Conservation (phyloP, 2,888 invertebrate genomes). For the Eulithis testata region DNA sequence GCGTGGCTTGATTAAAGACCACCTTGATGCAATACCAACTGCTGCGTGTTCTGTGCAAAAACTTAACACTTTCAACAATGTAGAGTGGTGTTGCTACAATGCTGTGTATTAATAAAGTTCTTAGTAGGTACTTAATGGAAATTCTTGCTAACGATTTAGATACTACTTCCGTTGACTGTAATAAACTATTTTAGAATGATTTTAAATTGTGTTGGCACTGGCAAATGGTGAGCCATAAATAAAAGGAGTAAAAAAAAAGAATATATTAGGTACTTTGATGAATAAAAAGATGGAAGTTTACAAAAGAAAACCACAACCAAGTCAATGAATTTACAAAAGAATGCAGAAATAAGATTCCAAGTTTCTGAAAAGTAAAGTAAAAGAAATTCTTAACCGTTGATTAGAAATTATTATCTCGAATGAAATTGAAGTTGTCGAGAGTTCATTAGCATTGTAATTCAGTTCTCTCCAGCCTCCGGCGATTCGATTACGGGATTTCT, state of each 20-base stretch:
- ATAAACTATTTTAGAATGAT: no score
- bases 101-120: background rate
- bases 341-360: background rate
- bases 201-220: no score
- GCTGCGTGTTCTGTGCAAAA: conserved; percentile 6
- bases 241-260: no score
- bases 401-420: conserved; percentile 52
- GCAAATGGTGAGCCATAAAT: no score
- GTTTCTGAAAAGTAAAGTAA: conserved; percentile 2
- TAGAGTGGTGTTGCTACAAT: background rate
- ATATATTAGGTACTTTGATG: no score
- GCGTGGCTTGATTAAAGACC: conserved; percentile 29
- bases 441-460: conserved; percentile 69
- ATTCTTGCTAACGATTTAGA: no score
- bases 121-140: no score
- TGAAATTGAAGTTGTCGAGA: conserved; percentile 53
- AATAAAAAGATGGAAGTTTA: no score
- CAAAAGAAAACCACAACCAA: no score
- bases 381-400: conserved; percentile 22
- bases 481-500: conserved; percentile 64
- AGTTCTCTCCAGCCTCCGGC: conserved; percentile 53
- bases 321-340: background rate
- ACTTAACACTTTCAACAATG: conserved; percentile 12
- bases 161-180: no score
- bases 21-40: conserved; percentile 18